These are phyloP conservation scores for Plebejus anna DNA, from an alignment of 2,888 invertebrate species.

Conservation along the genomic window DNA sequence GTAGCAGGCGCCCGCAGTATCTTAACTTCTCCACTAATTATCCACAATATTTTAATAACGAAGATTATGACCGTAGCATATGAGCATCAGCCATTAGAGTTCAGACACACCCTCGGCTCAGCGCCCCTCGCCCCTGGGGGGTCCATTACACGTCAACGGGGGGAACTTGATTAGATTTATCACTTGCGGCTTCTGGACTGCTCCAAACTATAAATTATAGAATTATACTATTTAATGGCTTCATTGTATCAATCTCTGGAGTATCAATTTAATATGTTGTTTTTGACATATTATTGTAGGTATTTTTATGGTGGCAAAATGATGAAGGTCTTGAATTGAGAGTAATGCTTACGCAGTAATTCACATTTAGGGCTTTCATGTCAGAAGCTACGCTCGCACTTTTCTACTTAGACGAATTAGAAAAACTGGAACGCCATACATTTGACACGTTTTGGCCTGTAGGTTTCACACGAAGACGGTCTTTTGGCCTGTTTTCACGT, in stretches of 20 bases:
- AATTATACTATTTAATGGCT: not conserved
- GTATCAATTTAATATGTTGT: constrained; percentile 22
- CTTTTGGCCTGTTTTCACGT: not conserved
- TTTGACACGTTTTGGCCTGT: not conserved
- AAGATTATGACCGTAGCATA: constrained; percentile 19
- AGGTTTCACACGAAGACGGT: too few species aligned
- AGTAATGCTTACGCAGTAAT: too few species aligned
- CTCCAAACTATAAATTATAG: constrained; percentile 27
- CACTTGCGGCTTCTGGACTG: constrained; percentile 34
- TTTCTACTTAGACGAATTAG: too few species aligned
- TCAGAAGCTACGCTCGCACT: too few species aligned
- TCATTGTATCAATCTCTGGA: not conserved
- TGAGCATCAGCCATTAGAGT: constrained; percentile 27
- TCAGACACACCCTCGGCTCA: constrained; percentile 32
- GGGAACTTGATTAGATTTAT: constrained; percentile 37
- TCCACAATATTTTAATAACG: constrained; percentile 6
- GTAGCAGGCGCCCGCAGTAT: not conserved
- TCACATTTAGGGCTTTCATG: too few species aligned
- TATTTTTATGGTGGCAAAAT: not conserved
- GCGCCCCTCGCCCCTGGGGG: constrained; percentile 32
- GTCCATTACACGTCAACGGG: constrained; percentile 31
- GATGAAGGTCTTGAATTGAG: too few species aligned
- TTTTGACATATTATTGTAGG: not conserved
- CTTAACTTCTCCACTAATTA: not conserved
- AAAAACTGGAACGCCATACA: not conserved